A percentile compares a stretch with the other conserved stretches of the same genome.
phyloP scores from a whole-genome alignment of 2,888 invertebrate species.

The Phasia obesa region DNA sequence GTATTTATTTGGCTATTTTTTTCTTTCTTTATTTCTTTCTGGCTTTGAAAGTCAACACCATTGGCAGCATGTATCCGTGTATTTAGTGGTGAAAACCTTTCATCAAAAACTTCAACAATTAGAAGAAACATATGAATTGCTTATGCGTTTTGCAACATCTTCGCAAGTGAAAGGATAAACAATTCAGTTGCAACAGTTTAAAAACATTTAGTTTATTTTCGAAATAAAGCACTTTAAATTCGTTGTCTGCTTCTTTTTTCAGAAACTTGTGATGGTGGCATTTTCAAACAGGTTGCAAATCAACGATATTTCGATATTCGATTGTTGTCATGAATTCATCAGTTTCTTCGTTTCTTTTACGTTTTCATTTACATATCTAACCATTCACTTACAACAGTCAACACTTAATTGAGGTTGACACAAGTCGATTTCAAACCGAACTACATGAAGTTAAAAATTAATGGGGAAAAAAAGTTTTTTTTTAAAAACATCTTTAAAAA shows the following conservation, averaged over 20 bases:
- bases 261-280: conserved; percentile 42
- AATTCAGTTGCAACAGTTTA: background rate
- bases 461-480: too few species aligned
- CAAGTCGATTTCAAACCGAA: background rate
- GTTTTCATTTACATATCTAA: conserved; percentile 44
- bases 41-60: conserved; percentile 29
- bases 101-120: background rate
- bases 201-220: too few species aligned
- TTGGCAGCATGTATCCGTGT: conserved; percentile 14
- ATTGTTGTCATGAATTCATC: conserved; percentile 55
- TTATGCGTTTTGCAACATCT: background rate
- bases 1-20: background rate
- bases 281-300: conserved; percentile 63
- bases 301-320: conserved; percentile 53
- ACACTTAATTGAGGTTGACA: background rate
- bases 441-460: background rate
- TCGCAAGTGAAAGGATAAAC: background rate
- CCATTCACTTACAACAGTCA: conserved; percentile 46
- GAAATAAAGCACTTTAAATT: background rate
- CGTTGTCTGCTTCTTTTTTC: conserved; percentile 11
- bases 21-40: background rate
- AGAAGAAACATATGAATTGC: background rate
- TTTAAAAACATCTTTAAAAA: too few species aligned
- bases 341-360: conserved; percentile 48
- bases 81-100: conserved; percentile 26